Percentiles rank a stretch among this genome's conserved stretches.
Evolutionary conservation across 2,797 vertebrate species (phyloP).

Genomic region (Hydrocynus forskahlii): DNA sequence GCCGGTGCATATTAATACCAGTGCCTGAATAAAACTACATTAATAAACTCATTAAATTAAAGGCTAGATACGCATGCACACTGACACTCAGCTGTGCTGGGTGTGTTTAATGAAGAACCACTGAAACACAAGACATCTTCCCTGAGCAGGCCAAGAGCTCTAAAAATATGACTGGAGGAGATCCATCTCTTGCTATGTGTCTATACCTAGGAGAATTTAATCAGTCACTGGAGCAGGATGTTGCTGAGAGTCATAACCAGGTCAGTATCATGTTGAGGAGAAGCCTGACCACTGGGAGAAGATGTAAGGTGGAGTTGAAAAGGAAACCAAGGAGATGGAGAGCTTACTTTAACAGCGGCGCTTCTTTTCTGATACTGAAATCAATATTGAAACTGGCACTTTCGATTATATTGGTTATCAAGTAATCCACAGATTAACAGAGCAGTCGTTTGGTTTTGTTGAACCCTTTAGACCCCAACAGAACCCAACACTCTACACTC

Average conservation of each 20-base stretch:
- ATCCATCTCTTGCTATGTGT: constrained; percentile 9
- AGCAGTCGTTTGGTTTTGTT: too few relatives aligned
- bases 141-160: background rate
- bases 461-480: too few relatives aligned
- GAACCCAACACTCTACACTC: too few relatives aligned
- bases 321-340: background rate
- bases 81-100: background rate
- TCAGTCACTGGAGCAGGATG: background rate
- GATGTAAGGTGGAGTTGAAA: background rate
- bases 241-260: background rate
- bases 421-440: too few relatives aligned
- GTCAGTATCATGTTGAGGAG: background rate
- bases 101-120: background rate
- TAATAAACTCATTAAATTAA: background rate
- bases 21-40: background rate
- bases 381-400: too few relatives aligned
- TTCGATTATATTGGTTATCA: too few relatives aligned
- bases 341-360: background rate
- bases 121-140: background rate
- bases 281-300: too few relatives aligned
- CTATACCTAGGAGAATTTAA: constrained; percentile 1
- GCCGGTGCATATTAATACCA: background rate
- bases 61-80: too few relatives aligned
- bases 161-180: background rate
- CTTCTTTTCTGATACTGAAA: too few relatives aligned